These are phyloP conservation scores for Crepidodera aurea DNA, from an alignment of 2,888 invertebrate species.

Conservation along the genomic window DNA sequence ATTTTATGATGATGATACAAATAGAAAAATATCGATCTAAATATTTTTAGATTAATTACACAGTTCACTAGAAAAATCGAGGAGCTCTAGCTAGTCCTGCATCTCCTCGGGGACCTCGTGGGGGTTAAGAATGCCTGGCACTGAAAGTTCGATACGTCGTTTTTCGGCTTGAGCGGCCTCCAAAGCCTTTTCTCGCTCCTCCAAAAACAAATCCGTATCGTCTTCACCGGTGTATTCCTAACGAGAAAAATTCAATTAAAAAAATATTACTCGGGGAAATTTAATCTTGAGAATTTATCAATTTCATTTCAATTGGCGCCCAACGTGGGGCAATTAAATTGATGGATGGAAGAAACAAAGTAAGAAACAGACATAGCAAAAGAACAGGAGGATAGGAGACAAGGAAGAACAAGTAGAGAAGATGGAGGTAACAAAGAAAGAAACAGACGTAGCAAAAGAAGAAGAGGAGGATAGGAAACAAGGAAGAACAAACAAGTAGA, in stretches of 20 bases:
- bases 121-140: constrained; percentile 96
- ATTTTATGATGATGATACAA: constrained; percentile 52
- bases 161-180: constrained; percentile 93
- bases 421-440: too few relatives aligned
- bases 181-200: constrained; percentile 92
- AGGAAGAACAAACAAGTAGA: too few relatives aligned
- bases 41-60: constrained; percentile 49
- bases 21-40: constrained; percentile 58
- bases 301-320: too few relatives aligned
- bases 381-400: too few relatives aligned
- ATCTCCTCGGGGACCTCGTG: constrained; percentile 95
- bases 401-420: too few relatives aligned
- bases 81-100: constrained; percentile 82
- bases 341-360: too few relatives aligned
- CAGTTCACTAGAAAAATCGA: constrained; percentile 36
- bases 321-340: too few relatives aligned
- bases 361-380: too few relatives aligned
- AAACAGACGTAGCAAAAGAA: too few relatives aligned
- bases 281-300: too few relatives aligned
- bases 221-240: constrained; percentile 99
- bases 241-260: constrained; percentile 47
- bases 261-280: not conserved
- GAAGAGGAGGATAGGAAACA: too few relatives aligned
- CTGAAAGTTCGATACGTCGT: constrained; percentile 88
- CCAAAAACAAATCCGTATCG: constrained; percentile 95